Conservation (phyloP, 2,888 invertebrate species). For the Tromatobia lineatoria region DNA sequence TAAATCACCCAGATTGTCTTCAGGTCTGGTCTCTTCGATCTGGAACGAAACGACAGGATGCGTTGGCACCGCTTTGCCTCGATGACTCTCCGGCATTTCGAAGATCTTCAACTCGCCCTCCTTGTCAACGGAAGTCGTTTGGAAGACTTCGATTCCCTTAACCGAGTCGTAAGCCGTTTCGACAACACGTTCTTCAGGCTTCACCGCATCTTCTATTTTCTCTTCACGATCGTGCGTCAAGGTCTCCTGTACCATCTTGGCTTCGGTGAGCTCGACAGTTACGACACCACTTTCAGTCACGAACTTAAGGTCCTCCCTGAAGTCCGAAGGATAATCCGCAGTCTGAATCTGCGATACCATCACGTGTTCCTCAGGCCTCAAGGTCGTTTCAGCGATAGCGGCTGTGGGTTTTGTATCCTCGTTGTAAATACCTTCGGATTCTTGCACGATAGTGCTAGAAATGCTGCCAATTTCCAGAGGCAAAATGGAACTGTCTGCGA, state of each 20-base stretch:
- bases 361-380: constrained; percentile 88
- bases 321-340: constrained; percentile 87
- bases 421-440: constrained; percentile 88
- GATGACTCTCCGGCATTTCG: constrained; percentile 87
- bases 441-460: constrained; percentile 88
- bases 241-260: constrained; percentile 88
- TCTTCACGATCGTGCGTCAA: constrained; percentile 90
- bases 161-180: constrained; percentile 88
- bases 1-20: constrained; percentile 85
- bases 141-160: constrained; percentile 88
- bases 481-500: constrained; percentile 84
- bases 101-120: constrained; percentile 87
- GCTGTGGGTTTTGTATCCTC: constrained; percentile 86
- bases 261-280: constrained; percentile 88
- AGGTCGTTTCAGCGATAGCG: constrained; percentile 87
- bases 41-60: constrained; percentile 87
- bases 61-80: constrained; percentile 86
- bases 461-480: constrained; percentile 88
- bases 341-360: constrained; percentile 88
- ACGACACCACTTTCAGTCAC: constrained; percentile 86
- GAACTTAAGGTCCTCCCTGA: constrained; percentile 87
- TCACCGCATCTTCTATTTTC: constrained; percentile 80
- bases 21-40: constrained; percentile 84
- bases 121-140: constrained; percentile 89
- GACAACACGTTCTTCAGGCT: constrained; percentile 83